Base-by-base conservation (phyloP, 2,797 vertebrate species). In the Tiaroga cobitis region DNA sequence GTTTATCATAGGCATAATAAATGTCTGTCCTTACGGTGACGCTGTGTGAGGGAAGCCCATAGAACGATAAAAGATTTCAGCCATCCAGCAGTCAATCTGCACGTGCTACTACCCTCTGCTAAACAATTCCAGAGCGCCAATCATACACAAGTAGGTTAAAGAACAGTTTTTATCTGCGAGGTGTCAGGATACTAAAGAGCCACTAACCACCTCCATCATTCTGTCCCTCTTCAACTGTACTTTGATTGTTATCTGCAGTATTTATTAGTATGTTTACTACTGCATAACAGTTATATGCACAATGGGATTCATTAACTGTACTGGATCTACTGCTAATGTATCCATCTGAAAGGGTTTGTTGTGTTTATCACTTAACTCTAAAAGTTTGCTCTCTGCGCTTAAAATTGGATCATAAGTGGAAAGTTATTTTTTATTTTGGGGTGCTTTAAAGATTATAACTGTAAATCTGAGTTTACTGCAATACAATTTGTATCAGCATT, bases 381-480 rank as follows among this genome's bases (percentile, higher is more conserved):
- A 10, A 49, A 6, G 8, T 34, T 32, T 59, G 1, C 46, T 76
- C 51, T 77, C 21, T 41, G 29, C 13, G 39, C 54, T 73, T 59
- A 63, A 59, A 29, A 29, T 19, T 59, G 56, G 3, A n/a, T 41
- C 11, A 56, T 43, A 51, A 49, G 43, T 29, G 16, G 26, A 46
- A 61, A 49, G 46, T 29, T 6, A 29, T 70, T 51, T 61, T 32
- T 46, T 85, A 29, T 43, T 83, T 61, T 5, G 21, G 74, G 46
- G 49, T n/a, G 80, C 8, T 78, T 84, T 61, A 51, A 51, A 54
- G 46, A 81, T 26, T 49, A 63, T 68, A 34, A 73, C 68, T 59
- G 39, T 81, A 75, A 80, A 70, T 83, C 86, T 75, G 56, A 70
- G 78, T 61, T 84, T 87, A 76, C 82, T n/a, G 75, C 79, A 88